Evolutionary conservation across 2,797 vertebrate genomes (phyloP).

Genomic region (Phataginus tetradactyla): DNA sequence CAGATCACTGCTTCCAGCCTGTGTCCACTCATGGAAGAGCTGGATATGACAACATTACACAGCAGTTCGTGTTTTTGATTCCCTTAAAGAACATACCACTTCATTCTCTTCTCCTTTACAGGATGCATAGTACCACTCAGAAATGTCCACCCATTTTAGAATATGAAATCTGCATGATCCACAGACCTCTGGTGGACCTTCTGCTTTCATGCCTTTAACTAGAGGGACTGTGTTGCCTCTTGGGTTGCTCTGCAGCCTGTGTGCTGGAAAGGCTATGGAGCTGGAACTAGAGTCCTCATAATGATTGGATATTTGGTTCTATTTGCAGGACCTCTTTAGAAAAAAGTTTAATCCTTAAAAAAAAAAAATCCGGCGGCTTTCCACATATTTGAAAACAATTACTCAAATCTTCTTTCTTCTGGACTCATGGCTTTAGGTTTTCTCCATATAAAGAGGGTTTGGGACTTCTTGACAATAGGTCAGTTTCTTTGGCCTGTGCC

Average conservation of each 20-base stretch:
- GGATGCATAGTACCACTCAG: background rate
- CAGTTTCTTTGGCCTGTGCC: background rate
- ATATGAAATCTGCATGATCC: background rate
- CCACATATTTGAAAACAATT: background rate
- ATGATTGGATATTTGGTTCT: background rate
- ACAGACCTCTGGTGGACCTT: background rate
- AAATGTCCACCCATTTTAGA: background rate
- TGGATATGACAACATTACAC: background rate
- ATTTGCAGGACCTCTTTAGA: background rate
- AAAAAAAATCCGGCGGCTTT: background rate
- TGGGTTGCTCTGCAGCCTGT: background rate
- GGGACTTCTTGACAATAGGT: background rate
- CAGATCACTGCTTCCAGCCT: background rate
- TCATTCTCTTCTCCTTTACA: background rate
- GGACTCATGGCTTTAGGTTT: background rate
- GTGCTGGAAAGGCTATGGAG: background rate
- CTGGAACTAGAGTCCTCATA: background rate
- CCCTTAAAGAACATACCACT: background rate
- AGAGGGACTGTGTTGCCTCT: background rate
- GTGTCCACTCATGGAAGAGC: background rate
- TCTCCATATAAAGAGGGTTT: background rate
- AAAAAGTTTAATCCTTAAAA: background rate
- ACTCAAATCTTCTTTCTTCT: background rate
- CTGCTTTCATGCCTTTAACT: background rate
- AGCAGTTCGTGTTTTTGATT: background rate